These are phyloP conservation scores for Gnathonemus longibarbis DNA, from an alignment of 2,113 vertebrate genomes.

Conservation along the genomic window DNA sequence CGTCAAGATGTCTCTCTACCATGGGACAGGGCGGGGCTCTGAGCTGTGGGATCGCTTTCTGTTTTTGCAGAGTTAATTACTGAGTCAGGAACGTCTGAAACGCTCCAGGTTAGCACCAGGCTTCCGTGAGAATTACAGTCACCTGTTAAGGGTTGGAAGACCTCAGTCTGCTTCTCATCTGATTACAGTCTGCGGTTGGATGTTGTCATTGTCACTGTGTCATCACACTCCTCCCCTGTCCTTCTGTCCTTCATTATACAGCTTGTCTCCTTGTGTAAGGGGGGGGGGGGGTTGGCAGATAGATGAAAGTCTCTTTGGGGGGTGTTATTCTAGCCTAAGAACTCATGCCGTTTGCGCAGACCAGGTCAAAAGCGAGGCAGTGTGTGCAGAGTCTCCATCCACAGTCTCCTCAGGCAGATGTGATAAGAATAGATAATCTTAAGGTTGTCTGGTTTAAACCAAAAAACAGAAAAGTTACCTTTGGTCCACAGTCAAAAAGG, in stretches of 20 bases:
- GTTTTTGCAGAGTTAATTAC: neutral
- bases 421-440: neutral
- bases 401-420: neutral
- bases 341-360: neutral
- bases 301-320: neutral
- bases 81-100: neutral
- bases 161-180: neutral
- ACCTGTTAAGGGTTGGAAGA: neutral
- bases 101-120: neutral
- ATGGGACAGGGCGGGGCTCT: neutral
- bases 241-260: neutral
- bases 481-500: neutral
- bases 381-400: neutral
- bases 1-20: neutral
- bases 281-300: neutral
- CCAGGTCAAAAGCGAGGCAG: neutral
- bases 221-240: neutral
- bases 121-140: neutral
- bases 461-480: neutral
- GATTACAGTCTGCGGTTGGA: neutral
- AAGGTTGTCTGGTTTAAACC: conserved; percentile 5
- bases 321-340: neutral
- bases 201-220: neutral
- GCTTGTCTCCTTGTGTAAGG: neutral
- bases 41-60: neutral